A percentile compares a stretch with the other conserved stretches of the same genome.
Evolutionary conservation across 2,113 vertebrate species (phyloP).

Genomic region (Coryphaenoides rupestris): DNA sequence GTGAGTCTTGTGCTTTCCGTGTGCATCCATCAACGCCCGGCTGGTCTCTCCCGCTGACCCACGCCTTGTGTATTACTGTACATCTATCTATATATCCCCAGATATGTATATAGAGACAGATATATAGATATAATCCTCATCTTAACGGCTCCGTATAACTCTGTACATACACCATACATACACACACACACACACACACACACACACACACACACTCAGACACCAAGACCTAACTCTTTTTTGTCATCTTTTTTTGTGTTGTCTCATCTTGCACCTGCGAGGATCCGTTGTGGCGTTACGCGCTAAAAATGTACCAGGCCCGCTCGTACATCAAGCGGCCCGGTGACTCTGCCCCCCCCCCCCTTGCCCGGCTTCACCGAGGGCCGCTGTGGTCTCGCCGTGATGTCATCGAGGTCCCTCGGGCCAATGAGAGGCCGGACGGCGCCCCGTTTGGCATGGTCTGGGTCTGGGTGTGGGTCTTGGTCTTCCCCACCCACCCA

Average conservation of each 20-base stretch:
- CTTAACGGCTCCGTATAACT: too few relatives aligned
- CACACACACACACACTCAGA: slow-evolving; percentile 1
- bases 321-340: slow-evolving; percentile 43
- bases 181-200: too few relatives aligned
- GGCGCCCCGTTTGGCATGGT: too few relatives aligned
- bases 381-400: background rate
- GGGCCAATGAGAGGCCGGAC: too few relatives aligned
- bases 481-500: slow-evolving; percentile 12
- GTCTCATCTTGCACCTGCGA: slow-evolving; percentile 16
- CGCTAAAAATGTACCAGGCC: slow-evolving; percentile 43
- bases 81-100: background rate
- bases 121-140: background rate
- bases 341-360: too few relatives aligned
- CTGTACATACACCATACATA: background rate
- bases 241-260: slow-evolving; percentile 29
- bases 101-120: background rate
- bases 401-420: too few relatives aligned
- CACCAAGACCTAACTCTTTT: slow-evolving; percentile 19
- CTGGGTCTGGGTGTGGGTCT: too few relatives aligned
- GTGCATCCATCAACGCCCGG: slow-evolving; percentile 54
- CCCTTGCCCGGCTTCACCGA: too few relatives aligned
- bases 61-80: background rate
- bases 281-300: slow-evolving; percentile 27
- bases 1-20: slow-evolving; percentile 87
- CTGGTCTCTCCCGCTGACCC: slow-evolving; percentile 50